phyloP scores from a whole-genome alignment of 2,113 vertebrate species.

The Aptenodytes forsteri region DNA sequence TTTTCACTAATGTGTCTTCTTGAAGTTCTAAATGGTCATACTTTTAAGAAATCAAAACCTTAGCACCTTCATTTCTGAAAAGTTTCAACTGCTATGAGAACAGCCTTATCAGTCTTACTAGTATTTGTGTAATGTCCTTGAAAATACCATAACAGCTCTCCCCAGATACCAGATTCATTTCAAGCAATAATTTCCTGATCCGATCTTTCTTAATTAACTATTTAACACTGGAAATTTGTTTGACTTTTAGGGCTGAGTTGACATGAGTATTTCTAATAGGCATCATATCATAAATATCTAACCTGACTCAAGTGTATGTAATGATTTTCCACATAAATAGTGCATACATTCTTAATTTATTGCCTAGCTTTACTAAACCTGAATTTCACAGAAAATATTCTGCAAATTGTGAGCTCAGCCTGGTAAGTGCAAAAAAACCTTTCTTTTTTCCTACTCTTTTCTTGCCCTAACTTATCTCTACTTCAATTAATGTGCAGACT shows the following conservation, averaged over 20 bases:
- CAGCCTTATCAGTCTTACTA: not conserved
- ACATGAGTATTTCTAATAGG: constrained; percentile 50
- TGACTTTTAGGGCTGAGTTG: constrained; percentile 15
- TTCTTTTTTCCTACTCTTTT: not conserved
- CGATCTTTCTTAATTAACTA: constrained; percentile 11
- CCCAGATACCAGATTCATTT: constrained; percentile 39
- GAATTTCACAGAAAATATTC: not conserved
- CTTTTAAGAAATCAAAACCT: constrained; percentile 8
- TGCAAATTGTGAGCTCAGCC: not conserved
- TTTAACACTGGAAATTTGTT: constrained; percentile 61
- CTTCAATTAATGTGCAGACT: not conserved
- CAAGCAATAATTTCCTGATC: constrained; percentile 51
- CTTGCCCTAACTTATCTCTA: not conserved
- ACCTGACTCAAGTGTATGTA: constrained; percentile 55
- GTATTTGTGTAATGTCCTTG: constrained; percentile 6
- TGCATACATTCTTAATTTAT: not conserved
- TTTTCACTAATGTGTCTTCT: not conserved
- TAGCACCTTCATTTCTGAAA: constrained; percentile 16
- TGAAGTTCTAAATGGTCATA: not conserved
- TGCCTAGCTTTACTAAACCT: not conserved
- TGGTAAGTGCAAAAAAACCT: not conserved
- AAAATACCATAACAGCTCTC: constrained; percentile 29
- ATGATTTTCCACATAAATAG: constrained; percentile 25
- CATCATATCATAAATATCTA: constrained; percentile 65
- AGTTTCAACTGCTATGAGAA: constrained; percentile 1